These are phyloP conservation scores for Chorisops tibialis DNA, from an alignment of 2,888 invertebrate genomes.

Conservation along the genomic window DNA sequence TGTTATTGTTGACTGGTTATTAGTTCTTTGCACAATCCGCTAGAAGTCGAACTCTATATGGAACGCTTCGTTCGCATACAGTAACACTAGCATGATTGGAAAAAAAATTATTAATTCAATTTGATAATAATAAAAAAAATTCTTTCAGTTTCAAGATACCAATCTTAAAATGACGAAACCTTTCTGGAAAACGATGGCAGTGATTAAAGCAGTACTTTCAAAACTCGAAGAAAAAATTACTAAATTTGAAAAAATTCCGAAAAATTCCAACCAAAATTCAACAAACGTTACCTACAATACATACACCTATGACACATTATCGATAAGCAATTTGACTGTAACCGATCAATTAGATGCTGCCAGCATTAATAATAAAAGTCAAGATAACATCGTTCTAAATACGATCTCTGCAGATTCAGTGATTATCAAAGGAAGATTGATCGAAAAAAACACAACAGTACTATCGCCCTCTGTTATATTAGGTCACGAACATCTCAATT, in stretches of 20 bases:
- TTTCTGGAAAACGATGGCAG: slow-evolving; percentile 45
- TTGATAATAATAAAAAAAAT: no score
- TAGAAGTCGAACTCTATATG: no score
- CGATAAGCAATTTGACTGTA: neutral
- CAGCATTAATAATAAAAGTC: slow-evolving; percentile 6
- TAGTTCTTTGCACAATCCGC: no score
- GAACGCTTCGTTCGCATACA: no score
- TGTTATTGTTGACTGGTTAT: no score
- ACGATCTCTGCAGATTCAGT: slow-evolving; percentile 42
- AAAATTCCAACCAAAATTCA: slow-evolving; percentile 30
- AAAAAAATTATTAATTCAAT: no score
- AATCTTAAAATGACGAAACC: slow-evolving; percentile 38
- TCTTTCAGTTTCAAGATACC: slow-evolving; percentile 38
- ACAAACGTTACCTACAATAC: neutral
- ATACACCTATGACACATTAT: neutral
- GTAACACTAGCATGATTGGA: no score
- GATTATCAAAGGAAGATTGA: slow-evolving; percentile 24
- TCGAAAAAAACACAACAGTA: neutral
- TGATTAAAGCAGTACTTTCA: slow-evolving; percentile 43
- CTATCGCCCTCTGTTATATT: no score
- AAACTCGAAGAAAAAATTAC: slow-evolving; percentile 38
- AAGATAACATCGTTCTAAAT: slow-evolving; percentile 11
- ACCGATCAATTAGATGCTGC: neutral
- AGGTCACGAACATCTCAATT: no score
- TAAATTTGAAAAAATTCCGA: no score